Evolutionary conservation across 1,140 invertebrate species (phyloP).

Genomic region (Delia radicum): DNA sequence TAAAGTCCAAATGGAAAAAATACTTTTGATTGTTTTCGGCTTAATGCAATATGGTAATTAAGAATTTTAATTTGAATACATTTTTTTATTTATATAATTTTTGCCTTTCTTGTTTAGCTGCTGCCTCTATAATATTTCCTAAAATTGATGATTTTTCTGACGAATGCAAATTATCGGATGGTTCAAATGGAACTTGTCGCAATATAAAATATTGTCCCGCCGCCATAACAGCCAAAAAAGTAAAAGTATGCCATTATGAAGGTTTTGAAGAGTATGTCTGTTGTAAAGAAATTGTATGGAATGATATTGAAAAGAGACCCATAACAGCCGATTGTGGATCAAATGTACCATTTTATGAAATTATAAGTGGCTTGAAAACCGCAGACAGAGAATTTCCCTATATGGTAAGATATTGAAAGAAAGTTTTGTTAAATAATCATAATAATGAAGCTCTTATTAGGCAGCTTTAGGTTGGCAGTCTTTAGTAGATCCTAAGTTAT

Average conservation of each 20-base stretch:
- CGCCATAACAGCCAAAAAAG: slow-evolving; percentile 14
- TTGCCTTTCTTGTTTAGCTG: not conserved
- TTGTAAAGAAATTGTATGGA: not conserved
- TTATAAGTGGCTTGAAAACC: not conserved
- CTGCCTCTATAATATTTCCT: slow-evolving; percentile 11
- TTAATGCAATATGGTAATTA: not conserved
- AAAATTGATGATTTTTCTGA: slow-evolving; percentile 17
- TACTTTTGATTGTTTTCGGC: not conserved
- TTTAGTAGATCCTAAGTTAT: not conserved
- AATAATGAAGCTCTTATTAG: not conserved
- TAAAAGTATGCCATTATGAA: slow-evolving; percentile 21
- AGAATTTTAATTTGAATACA: not conserved
- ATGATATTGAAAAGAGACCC: not conserved
- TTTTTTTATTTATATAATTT: not conserved
- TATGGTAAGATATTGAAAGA: not conserved
- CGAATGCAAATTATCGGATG: slow-evolving; percentile 20
- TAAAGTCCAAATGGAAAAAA: not conserved
- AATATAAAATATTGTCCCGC: slow-evolving; percentile 23
- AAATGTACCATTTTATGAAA: not conserved
- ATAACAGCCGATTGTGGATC: not conserved
- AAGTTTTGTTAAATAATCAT: not conserved
- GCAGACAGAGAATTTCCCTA: slow-evolving; percentile 11
- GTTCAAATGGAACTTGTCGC: not conserved
- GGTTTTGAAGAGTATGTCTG: slow-evolving; percentile 18
- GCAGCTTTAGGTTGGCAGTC: slow-evolving; percentile 27